phyloP scores from a whole-genome alignment of 2,797 vertebrate genomes.

The Peromyscus nudipes region DNA sequence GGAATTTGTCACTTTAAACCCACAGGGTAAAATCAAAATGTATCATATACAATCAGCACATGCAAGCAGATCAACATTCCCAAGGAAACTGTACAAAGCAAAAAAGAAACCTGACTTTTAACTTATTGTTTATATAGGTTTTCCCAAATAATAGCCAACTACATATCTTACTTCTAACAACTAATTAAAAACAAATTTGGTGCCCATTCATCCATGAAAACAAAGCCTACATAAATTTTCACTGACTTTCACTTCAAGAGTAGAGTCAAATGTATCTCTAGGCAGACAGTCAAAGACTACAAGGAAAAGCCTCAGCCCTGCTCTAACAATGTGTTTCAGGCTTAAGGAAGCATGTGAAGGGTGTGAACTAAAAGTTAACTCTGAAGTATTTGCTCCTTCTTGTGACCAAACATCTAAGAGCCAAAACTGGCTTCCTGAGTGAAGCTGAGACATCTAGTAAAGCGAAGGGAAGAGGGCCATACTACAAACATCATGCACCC shows the following conservation, averaged over 20 bases:
- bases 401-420: slow-evolving; percentile 57
- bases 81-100: slow-evolving; percentile 34
- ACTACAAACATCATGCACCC: slow-evolving; percentile 82
- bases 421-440: slow-evolving; percentile 73
- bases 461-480: slow-evolving; percentile 62
- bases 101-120: neutral
- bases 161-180: slow-evolving; percentile 45
- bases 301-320: slow-evolving; percentile 44
- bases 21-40: slow-evolving; percentile 20
- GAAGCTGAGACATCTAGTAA: slow-evolving; percentile 78
- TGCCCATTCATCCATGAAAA: slow-evolving; percentile 35
- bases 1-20: slow-evolving; percentile 51
- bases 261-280: slow-evolving; percentile 44
- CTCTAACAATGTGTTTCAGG: slow-evolving; percentile 66
- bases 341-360: slow-evolving; percentile 63
- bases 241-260: slow-evolving; percentile 22
- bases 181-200: slow-evolving; percentile 57
- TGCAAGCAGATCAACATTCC: slow-evolving; percentile 50
- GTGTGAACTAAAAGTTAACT: slow-evolving; percentile 71
- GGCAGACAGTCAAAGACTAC: slow-evolving; percentile 38
- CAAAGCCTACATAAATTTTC: slow-evolving; percentile 29
- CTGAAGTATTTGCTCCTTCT: slow-evolving; percentile 53
- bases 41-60: slow-evolving; percentile 24
- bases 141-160: slow-evolving; percentile 33
- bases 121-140: neutral